phyloP scores from a whole-genome alignment of 2,113 vertebrate genomes.

The Trachemys scripta region DNA sequence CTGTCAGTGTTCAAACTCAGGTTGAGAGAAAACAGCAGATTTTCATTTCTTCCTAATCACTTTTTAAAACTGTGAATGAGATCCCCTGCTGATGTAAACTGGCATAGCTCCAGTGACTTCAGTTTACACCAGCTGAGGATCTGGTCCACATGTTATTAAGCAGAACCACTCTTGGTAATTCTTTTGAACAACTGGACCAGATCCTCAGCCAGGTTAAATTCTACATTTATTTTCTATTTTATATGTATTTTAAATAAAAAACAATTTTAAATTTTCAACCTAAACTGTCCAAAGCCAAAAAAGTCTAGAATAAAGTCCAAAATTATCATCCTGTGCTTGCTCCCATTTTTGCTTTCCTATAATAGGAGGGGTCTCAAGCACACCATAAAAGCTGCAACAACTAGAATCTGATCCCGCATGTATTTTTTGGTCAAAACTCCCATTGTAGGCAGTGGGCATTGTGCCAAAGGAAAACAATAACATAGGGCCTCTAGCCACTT shows the following conservation, averaged over 20 bases:
- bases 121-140: neutral
- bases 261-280: neutral
- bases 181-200: neutral
- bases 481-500: neutral
- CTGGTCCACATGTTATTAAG: neutral
- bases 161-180: neutral
- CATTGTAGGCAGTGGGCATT: neutral
- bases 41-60: neutral
- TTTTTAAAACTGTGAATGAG: neutral
- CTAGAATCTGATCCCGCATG: neutral
- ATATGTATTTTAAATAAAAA: neutral
- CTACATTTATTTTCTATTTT: neutral
- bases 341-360: neutral
- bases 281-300: neutral
- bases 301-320: neutral
- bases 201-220: neutral
- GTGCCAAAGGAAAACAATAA: neutral
- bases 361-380: neutral
- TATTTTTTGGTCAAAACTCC: neutral
- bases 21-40: neutral
- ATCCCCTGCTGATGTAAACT: neutral
- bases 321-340: neutral
- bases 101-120: neutral
- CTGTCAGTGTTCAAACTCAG: neutral
- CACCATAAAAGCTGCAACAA: neutral